These are phyloP conservation scores for Sacculina carcini DNA, from an alignment of 2,888 invertebrate species.

Conservation along the genomic window DNA sequence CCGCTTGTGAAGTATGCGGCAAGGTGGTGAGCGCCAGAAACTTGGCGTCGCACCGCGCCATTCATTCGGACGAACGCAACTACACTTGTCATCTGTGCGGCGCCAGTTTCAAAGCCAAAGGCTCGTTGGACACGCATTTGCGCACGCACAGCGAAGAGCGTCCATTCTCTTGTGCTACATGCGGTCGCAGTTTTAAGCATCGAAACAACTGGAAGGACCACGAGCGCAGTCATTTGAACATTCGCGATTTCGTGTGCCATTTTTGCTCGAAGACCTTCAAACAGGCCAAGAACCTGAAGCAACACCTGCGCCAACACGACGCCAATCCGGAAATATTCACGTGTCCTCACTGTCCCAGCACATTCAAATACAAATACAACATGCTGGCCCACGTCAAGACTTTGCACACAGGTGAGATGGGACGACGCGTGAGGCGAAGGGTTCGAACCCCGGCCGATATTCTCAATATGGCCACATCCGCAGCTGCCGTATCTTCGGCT, in stretches of 20 bases:
- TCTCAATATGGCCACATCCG: neutral
- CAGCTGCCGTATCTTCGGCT: neutral
- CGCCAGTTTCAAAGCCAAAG: conserved; percentile 9
- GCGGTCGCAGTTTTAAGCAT: conserved; percentile 9
- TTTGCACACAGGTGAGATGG: neutral
- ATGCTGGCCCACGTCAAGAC: conserved; percentile 3
- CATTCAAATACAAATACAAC: conserved; percentile 2
- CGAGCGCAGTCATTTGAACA: conserved; percentile 10
- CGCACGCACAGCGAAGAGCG: conserved; percentile 10
- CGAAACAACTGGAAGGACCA: conserved; percentile 10
- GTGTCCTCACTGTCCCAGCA: neutral
- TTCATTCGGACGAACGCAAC: conserved; percentile 2
- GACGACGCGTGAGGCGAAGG: neutral
- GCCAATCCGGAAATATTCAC: conserved; percentile 2
- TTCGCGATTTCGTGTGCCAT: conserved; percentile 9
- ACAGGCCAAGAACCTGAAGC: conserved; percentile 8
- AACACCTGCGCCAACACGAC: conserved; percentile 9
- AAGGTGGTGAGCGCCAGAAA: conserved; percentile 1
- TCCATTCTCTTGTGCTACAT: conserved; percentile 8
- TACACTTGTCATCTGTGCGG: conserved; percentile 1
- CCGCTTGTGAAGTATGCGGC: neutral
- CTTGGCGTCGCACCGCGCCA: conserved; percentile 2
- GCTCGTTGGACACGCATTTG: conserved; percentile 8
- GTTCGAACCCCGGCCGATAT: neutral
- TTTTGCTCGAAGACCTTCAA: conserved; percentile 10